Conservation (phyloP, 2,888 invertebrate species). For the Mycogona germanica region DNA sequence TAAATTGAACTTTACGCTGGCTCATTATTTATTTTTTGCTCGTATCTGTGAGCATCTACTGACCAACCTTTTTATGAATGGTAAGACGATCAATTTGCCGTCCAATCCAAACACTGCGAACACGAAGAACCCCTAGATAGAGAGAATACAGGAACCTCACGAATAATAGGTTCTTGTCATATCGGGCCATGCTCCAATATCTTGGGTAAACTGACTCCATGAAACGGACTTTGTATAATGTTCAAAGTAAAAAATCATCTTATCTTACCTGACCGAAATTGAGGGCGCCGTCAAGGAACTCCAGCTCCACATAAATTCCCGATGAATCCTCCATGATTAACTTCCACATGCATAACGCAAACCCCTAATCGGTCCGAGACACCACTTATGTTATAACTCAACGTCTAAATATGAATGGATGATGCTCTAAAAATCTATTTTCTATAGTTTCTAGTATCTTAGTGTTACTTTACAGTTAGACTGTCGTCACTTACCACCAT, state of each 20-base stretch:
- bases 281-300: conserved; percentile 77
- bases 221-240: no score
- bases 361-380: no score
- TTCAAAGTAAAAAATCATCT: not conserved
- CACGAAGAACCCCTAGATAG: conserved; percentile 57
- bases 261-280: conserved; percentile 57
- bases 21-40: no score
- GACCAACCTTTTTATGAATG: conserved; percentile 41
- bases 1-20: no score
- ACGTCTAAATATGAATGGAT: no score
- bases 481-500: conserved; percentile 74
- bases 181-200: no score
- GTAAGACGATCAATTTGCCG: conserved; percentile 53
- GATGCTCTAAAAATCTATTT: no score
- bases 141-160: not conserved
- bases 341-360: conserved; percentile 44
- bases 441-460: no score
- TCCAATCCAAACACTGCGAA: conserved; percentile 80
- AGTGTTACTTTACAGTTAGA: no score
- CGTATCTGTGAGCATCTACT: no score
- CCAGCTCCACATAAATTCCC: conserved; percentile 84
- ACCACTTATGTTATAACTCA: conserved; percentile 7
- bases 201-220: no score
- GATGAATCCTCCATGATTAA: conserved; percentile 43
- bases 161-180: no score